Evolutionary conservation across 35 echinoderm and acorn worm species (phyloP).

Genomic region (Apostichopus japonicus): DNA sequence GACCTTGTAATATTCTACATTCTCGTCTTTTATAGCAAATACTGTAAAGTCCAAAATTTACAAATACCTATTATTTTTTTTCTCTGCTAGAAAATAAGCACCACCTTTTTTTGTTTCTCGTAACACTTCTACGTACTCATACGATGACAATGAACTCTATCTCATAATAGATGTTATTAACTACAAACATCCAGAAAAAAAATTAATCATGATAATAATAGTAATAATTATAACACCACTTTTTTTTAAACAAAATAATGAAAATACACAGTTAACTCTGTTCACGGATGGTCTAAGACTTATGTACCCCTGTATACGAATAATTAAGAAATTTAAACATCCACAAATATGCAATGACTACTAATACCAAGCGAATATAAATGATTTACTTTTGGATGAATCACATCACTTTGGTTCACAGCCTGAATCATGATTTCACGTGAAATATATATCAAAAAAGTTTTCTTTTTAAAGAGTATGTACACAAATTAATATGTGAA

Average conservation of each 20-base stretch:
- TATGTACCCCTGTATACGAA: background rate
- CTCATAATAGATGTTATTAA: background rate
- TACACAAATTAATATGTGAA: no score
- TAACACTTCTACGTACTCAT: slow-evolving; percentile 8
- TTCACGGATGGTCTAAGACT: background rate
- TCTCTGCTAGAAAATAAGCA: slow-evolving; percentile 49
- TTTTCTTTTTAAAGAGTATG: no score
- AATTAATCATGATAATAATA: background rate
- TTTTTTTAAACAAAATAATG: background rate
- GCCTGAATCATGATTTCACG: background rate
- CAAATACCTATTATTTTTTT: slow-evolving; percentile 42
- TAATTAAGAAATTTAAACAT: background rate
- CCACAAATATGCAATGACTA: background rate
- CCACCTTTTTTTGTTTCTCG: slow-evolving; percentile 24
- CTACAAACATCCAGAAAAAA: slow-evolving; percentile 19
- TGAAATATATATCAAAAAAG: no score
- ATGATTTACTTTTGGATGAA: background rate
- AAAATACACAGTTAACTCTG: background rate
- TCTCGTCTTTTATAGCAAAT: slow-evolving; percentile 34
- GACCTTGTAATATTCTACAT: slow-evolving; percentile 43
- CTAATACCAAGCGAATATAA: background rate
- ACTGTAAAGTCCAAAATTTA: slow-evolving; percentile 51
- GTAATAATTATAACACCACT: background rate
- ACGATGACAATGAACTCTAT: background rate
- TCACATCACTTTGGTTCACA: background rate